phyloP scores from a whole-genome alignment of 2,113 vertebrate genomes.

The Halcyon senegalensis region DNA sequence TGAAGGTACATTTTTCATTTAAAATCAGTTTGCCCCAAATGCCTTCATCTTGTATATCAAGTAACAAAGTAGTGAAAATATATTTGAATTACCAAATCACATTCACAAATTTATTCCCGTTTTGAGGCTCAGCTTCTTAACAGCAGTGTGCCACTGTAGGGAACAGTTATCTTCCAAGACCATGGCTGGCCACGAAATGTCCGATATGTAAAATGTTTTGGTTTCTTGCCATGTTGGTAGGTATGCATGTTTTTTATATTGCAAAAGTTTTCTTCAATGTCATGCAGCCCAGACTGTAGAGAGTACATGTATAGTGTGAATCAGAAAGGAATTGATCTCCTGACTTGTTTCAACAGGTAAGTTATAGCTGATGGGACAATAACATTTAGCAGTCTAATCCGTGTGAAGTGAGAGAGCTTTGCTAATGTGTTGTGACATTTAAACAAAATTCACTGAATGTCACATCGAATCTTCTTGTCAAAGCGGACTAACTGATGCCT shows the following conservation, averaged over 20 bases:
- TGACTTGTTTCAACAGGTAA: slow-evolving; percentile 34
- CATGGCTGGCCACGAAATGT: neutral
- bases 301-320: neutral
- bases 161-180: slow-evolving; percentile 4
- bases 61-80: neutral
- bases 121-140: neutral
- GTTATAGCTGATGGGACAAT: neutral
- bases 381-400: neutral
- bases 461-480: neutral
- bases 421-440: neutral
- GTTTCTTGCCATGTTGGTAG: neutral
- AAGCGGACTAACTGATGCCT: neutral
- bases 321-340: neutral
- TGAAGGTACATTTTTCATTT: neutral
- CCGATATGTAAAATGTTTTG: neutral
- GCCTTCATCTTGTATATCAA: neutral
- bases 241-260: slow-evolving; percentile 23
- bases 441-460: neutral
- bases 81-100: neutral
- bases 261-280: neutral
- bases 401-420: slow-evolving; percentile 19
- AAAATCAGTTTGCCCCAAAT: neutral
- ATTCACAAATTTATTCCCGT: neutral
- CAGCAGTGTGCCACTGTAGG: neutral
- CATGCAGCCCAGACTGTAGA: neutral